Base-by-base conservation (phyloP, 2,797 vertebrate genomes). In the Etheostoma perlongum region DNA sequence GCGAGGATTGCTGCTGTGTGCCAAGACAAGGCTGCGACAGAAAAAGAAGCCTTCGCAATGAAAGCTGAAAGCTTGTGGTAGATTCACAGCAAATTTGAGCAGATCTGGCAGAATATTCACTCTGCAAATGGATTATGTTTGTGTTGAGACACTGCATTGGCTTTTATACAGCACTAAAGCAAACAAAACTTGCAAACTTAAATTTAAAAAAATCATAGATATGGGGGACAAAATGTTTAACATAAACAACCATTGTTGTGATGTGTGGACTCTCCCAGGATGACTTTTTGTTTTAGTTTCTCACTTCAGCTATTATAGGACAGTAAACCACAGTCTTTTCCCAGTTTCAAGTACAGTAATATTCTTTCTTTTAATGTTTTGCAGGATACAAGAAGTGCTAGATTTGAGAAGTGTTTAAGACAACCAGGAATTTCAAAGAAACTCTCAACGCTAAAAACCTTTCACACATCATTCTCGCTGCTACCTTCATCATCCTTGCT, bases 401-500 rank as follows among this genome's bases (percentile, higher is more conserved):
- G 6, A 80, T 18, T 6, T 69, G 25, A 67, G 19, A 59, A 25
- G 15, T 53, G 27, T n/a, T 74, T 10, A 70, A 68, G 42, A 78
- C 44, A 33, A 63, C 62, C n/a, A 18, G 21, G 27, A 82, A 65
- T 73, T 60, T 57, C 15, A 74, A 76, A 81, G 15, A 83, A 59
- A 65, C 44, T 61, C 8, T 19, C 66, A 60, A 84, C 15, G 62
- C 27, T 55, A 40, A 68, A 87, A 82, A 23, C 51, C 59, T 63
- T 54, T 5, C 33, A 60, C 72, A 71, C 53, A 73, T 70, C 51
- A 30, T 51, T 46, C 74, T 51, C 1, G 6, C 23, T 19, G 49
- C 63, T 74, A 48, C 82, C 62, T 87, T 69, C 73, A 72, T 91
- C 80, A 87, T 82, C 74, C 76, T 79, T 78, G 83, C 78, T 47